Percentiles rank a stretch among this genome's conserved stretches.
Conservation (phyloP, 2,113 vertebrate species). For the Erythrocercus mccallii region DNA sequence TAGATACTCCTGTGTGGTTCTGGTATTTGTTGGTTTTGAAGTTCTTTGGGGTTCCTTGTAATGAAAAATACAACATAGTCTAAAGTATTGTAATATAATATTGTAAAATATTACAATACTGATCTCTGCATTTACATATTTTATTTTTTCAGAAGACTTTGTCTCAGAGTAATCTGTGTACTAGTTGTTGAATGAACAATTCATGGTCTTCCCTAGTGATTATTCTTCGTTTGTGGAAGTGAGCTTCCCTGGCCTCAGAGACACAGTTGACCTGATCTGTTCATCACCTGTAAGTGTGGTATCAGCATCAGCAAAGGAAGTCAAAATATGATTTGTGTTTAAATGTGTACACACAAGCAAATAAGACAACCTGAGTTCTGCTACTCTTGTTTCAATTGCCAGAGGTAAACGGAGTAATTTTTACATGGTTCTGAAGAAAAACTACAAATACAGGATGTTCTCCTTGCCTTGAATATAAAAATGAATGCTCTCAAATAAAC, state of each 20-base stretch:
- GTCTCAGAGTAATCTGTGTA: background rate
- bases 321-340: background rate
- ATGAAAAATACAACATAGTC: background rate
- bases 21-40: background rate
- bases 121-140: background rate
- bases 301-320: background rate
- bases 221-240: background rate
- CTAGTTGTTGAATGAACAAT: background rate
- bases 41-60: background rate
- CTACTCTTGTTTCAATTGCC: background rate
- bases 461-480: background rate
- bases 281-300: background rate
- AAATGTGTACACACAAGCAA: background rate
- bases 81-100: background rate
- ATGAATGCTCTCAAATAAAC: background rate
- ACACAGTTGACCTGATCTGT: background rate
- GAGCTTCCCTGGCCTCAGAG: background rate
- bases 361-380: background rate
- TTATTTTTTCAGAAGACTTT: background rate
- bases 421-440: background rate
- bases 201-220: background rate
- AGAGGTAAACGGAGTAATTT: background rate
- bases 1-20: fast-evolving
- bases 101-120: background rate
- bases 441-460: fast-evolving